Evolutionary conservation across 2,113 vertebrate genomes (phyloP), one percentile per base, ranked within the genome.

Genomic region (Nesoenas mayeri): DNA sequence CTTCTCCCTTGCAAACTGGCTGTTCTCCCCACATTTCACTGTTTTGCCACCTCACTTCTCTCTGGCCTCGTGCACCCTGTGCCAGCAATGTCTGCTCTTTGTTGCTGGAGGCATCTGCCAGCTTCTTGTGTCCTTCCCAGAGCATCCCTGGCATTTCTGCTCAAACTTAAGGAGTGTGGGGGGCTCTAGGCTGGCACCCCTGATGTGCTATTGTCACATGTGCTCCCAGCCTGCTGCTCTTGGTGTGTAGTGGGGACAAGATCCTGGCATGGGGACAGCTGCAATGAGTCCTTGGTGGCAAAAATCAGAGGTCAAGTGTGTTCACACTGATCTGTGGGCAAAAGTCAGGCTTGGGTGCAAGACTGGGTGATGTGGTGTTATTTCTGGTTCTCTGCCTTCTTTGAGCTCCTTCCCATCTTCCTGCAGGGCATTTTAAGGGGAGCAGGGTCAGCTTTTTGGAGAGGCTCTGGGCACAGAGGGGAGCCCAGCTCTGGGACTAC

Each of bases 361-460:
- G 61, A 4, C 18, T 6, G 1, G 1, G 10, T 20, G 40, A 0
- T 28, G 8, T 5, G n/a, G 5, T 78, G 50, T 81, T 91, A 10
- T 51, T 89, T 69, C 50, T 65, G 19, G 9, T 34, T 67, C 32
- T 60, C 34, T 69, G 60, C 32, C 2, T 21, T 58, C 11, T 29
- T 70, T 64, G 72, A 6, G 3, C 31, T 36, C 38, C 44, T 72
- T 6, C 32, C 81, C 15, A 28, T 26, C 56, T 78, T 48, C 21
- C 60, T 79, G 51, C 61, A 7, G 14, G 54, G 72, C 21, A 1
- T 57, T 92, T 93, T 48, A 69, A 24, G 48, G 38, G 24, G 13
- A 38, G 51, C 20, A 88, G 61, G 53, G 19, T 15, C 53, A 58
- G 40, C 26, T 70, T 15, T 66, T 51, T 48, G 17, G 18, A 78